Base-by-base conservation (phyloP, 2,888 invertebrate genomes). In the Smittia sp. region DNA sequence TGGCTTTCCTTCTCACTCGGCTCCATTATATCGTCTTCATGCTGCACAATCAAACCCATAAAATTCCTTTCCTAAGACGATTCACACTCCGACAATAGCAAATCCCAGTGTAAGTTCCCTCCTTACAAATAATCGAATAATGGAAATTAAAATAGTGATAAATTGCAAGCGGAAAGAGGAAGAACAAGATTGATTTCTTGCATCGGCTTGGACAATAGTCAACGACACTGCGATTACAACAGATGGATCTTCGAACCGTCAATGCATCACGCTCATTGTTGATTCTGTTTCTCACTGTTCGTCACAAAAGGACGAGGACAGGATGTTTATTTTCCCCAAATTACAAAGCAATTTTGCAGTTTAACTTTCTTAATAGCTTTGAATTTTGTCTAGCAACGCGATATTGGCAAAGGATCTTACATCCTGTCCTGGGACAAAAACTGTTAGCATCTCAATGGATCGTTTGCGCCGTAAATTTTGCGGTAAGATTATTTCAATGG, bases 81-180 rank as follows among this genome's bases (percentile, higher is more conserved):
- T 46, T 46, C n/a, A 41, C 41, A 25, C 15, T 46, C 0, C 9
- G n/a, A 68, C 46, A 68, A 66, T 38, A 38, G 66, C 11, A 62
- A 62, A 62, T 32, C 32, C 66, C 38, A 38, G 38, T 66, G 66
- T 66, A 68, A 68, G 68, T 46, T 58, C 70, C 68, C 68, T 68
- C 68, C 70, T 70, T 70, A 54, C 70, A 70, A 70, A 70, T 68
- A 68, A 68, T 68, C 41, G 24, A 68, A 68, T 68, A 68, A 68
- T 70, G 70, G 32, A 52, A 27, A 70, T 54, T 58, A 70, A 67
- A 70, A 46, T 70, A 70, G 70, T 70, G 70, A 70, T 70, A 70
- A 70, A 70, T 70, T 70, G 70, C 70, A 70, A 70, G 54, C 70
- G 70, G 70, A 70, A 70, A 58, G 25, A 52, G 70, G 70, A 70